Percentiles rank a stretch among this genome's conserved stretches.
phyloP scores from a whole-genome alignment of 2,888 invertebrate genomes.

The Nomada goodeniana region DNA sequence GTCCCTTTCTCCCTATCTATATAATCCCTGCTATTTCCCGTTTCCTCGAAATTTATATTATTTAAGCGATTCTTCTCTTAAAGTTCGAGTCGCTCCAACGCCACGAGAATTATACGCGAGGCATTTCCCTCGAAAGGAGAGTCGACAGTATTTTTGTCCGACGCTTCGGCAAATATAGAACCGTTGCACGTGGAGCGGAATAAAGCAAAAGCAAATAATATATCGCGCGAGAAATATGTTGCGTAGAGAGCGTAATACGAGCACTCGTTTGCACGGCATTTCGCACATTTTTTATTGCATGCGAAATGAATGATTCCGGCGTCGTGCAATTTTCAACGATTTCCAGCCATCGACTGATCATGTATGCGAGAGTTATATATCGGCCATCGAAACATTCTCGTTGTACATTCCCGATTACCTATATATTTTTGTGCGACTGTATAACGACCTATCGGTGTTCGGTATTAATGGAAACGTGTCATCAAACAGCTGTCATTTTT shows the following conservation, averaged over 20 bases:
- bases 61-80: conserved; percentile 7
- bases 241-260: neutral
- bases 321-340: conserved; percentile 20
- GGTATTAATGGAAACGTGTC: no score
- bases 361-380: neutral
- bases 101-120: neutral
- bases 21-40: neutral
- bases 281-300: conserved; percentile 18
- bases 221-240: conserved; percentile 1
- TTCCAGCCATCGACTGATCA: conserved; percentile 11
- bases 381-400: neutral
- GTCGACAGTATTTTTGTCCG: neutral
- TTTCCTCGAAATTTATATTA: conserved; percentile 11
- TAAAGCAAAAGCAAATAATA: conserved; percentile 34
- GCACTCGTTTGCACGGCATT: neutral
- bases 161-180: neutral
- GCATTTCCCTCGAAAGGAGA: neutral
- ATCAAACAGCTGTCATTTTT: neutral
- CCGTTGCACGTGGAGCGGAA: neutral
- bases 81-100: neutral
- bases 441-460: neutral
- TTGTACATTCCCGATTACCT: neutral
- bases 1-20: neutral
- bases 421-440: neutral
- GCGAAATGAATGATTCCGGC: neutral